Conservation (phyloP, 2,888 invertebrate species). For the Drosophila cracens region DNA sequence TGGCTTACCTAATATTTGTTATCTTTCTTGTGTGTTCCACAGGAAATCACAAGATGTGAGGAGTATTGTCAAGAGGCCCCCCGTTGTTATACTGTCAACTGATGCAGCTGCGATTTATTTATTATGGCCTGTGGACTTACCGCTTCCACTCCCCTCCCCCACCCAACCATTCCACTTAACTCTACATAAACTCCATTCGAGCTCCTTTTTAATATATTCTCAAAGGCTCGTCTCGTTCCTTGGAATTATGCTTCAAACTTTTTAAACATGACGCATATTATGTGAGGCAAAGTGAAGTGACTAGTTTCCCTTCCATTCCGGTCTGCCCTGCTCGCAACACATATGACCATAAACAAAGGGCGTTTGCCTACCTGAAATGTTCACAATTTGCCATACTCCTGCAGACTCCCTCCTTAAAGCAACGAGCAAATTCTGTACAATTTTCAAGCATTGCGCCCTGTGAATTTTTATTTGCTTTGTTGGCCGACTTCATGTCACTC, state of each 20-base stretch:
- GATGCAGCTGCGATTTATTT: conserved; percentile 74
- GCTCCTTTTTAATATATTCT: conserved; percentile 46
- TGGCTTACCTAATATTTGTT: conserved; percentile 58
- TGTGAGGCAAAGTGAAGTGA: conserved; percentile 58
- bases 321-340: conserved; percentile 3
- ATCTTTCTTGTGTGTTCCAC: conserved; percentile 60
- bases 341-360: conserved; percentile 51
- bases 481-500: conserved; percentile 18
- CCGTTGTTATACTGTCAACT: conserved; percentile 47
- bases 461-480: conserved; percentile 60
- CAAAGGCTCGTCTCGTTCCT: conserved; percentile 15
- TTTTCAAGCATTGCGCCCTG: conserved; percentile 30
- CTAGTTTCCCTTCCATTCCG: conserved; percentile 43
- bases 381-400: conserved; percentile 13
- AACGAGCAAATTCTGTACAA: conserved; percentile 31
- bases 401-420: conserved; percentile 36
- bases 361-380: conserved; percentile 43
- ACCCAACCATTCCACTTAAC: neutral
- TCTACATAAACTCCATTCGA: conserved; percentile 33
- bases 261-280: conserved; percentile 72
- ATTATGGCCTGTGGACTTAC: conserved; percentile 55
- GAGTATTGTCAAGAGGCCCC: conserved; percentile 56
- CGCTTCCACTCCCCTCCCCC: neutral
- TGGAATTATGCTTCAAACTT: conserved; percentile 56
- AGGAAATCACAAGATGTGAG: conserved; percentile 66